Conservation (phyloP, 2,888 invertebrate genomes). For the Limnephilus rhombicus region DNA sequence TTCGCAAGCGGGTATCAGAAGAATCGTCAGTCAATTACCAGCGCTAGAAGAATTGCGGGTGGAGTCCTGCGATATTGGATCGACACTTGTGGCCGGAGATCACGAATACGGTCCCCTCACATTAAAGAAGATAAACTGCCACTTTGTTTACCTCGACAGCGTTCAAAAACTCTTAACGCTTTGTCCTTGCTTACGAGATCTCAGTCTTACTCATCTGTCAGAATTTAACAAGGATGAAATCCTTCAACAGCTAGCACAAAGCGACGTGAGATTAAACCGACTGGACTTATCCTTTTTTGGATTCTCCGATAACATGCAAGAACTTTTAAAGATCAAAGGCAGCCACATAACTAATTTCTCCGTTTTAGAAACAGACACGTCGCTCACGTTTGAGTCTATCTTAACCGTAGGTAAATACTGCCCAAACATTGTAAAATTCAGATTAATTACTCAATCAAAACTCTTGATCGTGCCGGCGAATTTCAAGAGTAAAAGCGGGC, state of each 20-base stretch:
- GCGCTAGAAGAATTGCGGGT: slow-evolving; percentile 74
- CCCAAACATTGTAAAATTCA: slow-evolving; percentile 73
- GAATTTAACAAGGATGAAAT: slow-evolving; percentile 75
- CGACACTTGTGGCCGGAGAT: slow-evolving; percentile 73
- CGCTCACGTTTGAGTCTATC: slow-evolving; percentile 73
- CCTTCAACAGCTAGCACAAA: slow-evolving; percentile 72
- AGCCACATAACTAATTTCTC: slow-evolving; percentile 74
- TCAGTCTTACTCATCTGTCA: slow-evolving; percentile 75
- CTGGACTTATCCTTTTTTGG: slow-evolving; percentile 76
- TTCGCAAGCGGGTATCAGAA: slow-evolving; percentile 74
- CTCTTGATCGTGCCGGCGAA: slow-evolving; percentile 72
- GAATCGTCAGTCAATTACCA: slow-evolving; percentile 73
- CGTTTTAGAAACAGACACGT: slow-evolving; percentile 75
- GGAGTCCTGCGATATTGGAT: slow-evolving; percentile 77
- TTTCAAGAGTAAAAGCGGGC: slow-evolving; percentile 69
- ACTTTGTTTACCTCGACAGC: slow-evolving; percentile 75
- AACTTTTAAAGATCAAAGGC: slow-evolving; percentile 73
- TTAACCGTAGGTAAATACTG: slow-evolving; percentile 73
- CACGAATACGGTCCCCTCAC: slow-evolving; percentile 73
- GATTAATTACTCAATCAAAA: slow-evolving; percentile 74
- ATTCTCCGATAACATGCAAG: slow-evolving; percentile 72
- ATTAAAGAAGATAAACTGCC: slow-evolving; percentile 75
- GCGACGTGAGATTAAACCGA: slow-evolving; percentile 72
- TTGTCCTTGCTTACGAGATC: slow-evolving; percentile 73
- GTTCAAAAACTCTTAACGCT: slow-evolving; percentile 74